Evolutionary conservation across 2,888 invertebrate genomes (phyloP), one percentile per base, ranked within the genome.

Genomic region (Mimachlamys varia): DNA sequence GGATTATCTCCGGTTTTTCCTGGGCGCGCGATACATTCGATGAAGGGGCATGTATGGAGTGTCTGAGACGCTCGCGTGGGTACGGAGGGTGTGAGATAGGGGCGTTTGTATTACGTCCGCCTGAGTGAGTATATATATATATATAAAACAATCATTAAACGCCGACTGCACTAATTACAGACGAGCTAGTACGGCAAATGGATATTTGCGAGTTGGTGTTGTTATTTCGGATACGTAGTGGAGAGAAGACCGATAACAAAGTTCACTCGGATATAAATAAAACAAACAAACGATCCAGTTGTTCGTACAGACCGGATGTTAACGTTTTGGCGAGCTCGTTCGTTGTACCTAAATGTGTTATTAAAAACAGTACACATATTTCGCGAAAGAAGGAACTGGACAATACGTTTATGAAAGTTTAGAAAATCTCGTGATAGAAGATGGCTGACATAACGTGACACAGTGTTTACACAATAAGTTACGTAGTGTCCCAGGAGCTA

Each of bases 231-330:
- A n/a, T n/a, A n/a, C n/a, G n/a, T n/a, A n/a, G n/a, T n/a, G n/a
- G n/a, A n/a, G n/a, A n/a, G n/a, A n/a, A n/a, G n/a, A n/a, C n/a
- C 76, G 76, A 76, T 76, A 76, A 76, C 76, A 76, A 76, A 76
- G 76, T 76, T 76, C 76, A 76, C 10, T 27, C 76, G 33, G 76
- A 76, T 76, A 22, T 76, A 76, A 33, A 76, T 15, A 62, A n/a
- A 76, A 76, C 58, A 58, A 58, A 58, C 7, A 7, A 33, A 27
- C 12, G 27, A 33, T 33, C n/a, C 22, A 19, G 76, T 27, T 33
- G 10, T 27, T 76, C 76, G 76, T 33, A 76, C 44, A 44, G 44
- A 44, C 76, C 76, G 76, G 76, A 76, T 76, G 76, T 76, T n/a
- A 33, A 27, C 10, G 33, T 13, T 53, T 13, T 76, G 27, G 76